A percentile compares a stretch with the other conserved stretches of the same genome.
phyloP scores from a whole-genome alignment of 1,140 invertebrate genomes.

The Limonius californicus region DNA sequence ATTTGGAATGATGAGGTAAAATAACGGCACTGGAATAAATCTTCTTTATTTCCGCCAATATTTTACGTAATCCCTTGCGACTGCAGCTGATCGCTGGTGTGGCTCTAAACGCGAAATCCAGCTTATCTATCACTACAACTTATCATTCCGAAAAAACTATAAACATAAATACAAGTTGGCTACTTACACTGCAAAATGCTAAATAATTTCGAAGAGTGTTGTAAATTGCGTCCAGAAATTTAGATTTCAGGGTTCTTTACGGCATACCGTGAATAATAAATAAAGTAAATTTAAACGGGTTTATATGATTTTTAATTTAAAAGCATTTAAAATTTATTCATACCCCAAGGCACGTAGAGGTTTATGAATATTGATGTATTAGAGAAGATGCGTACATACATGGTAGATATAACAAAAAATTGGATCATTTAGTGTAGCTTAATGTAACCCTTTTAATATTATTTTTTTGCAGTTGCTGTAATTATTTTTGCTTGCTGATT shows the following conservation, averaged over 20 bases:
- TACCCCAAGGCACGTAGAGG: no score
- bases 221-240: no score
- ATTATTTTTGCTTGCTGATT: no score
- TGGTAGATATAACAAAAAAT: no score
- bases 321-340: not conserved
- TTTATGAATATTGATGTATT: no score
- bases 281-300: not conserved
- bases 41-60: slow-evolving; percentile 12
- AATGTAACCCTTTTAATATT: no score
- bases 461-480: no score
- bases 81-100: not conserved
- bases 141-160: not conserved
- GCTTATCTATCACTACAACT: not conserved
- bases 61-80: slow-evolving; percentile 7
- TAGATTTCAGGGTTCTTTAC: not conserved
- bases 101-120: not conserved
- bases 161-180: not conserved
- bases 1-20: slow-evolving; percentile 14
- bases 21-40: slow-evolving; percentile 8
- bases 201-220: no score
- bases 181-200: not conserved
- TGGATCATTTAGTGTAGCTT: no score
- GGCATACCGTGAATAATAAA: no score
- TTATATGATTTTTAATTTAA: not conserved
- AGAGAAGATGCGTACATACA: no score